These are phyloP conservation scores for Hirtodrosophila confusa DNA, from an alignment of 2,888 invertebrate genomes.

Conservation along the genomic window DNA sequence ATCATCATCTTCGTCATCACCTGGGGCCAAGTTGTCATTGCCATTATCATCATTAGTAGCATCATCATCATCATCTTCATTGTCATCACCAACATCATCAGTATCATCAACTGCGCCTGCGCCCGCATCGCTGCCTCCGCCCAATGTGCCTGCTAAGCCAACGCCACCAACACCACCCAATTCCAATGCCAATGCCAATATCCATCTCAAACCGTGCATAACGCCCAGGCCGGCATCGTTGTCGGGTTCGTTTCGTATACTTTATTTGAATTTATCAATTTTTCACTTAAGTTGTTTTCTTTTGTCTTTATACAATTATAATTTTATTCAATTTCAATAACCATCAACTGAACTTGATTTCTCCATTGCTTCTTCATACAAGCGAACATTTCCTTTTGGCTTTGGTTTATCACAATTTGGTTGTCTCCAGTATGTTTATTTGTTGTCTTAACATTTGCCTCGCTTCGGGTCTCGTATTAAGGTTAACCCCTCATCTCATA, in stretches of 20 bases:
- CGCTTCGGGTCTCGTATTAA: conserved; percentile 19
- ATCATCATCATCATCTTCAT: conserved; percentile 48
- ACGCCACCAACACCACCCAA: conserved; percentile 35
- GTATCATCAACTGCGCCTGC: conserved; percentile 40
- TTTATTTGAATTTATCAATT: conserved; percentile 52
- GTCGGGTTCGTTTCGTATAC: conserved; percentile 81
- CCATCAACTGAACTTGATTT: conserved; percentile 14
- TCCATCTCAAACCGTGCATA: conserved; percentile 82
- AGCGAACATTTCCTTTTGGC: conserved; percentile 22
- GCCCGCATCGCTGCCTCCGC: conserved; percentile 55
- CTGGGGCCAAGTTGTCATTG: too few relatives aligned
- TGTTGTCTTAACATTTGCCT: conserved; percentile 24
- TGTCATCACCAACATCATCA: conserved; percentile 35
- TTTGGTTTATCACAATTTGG: conserved; percentile 34
- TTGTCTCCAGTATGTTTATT: conserved; percentile 9
- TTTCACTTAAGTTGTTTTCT: conserved; percentile 21
- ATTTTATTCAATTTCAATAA: conserved; percentile 10
- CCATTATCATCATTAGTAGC: conserved; percentile 35
- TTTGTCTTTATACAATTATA: conserved; percentile 7
- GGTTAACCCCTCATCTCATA: conserved; percentile 12
- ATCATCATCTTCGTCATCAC: conserved; percentile 24
- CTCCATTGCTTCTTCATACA: conserved; percentile 11
- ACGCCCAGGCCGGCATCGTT: conserved; percentile 84
- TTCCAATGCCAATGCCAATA: conserved; percentile 52
- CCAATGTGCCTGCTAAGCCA: conserved; percentile 54